These are phyloP conservation scores for Mactra quadrangularis DNA, from an alignment of 1,140 invertebrate species.

Conservation along the genomic window DNA sequence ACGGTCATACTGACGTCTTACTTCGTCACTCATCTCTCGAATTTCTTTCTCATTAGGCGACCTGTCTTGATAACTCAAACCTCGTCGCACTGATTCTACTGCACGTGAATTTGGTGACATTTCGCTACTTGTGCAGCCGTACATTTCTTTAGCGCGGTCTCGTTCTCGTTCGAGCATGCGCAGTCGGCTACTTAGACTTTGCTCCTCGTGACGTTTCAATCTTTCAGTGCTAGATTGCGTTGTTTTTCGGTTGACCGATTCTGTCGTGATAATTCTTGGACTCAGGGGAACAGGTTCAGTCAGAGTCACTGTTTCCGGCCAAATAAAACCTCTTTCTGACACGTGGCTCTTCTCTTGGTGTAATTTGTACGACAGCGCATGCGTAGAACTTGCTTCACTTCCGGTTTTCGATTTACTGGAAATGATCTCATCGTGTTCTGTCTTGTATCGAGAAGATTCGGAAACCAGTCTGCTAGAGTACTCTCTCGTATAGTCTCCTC, in stretches of 20 bases:
- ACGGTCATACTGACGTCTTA: slow-evolving; percentile 16
- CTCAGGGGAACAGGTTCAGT: slow-evolving; percentile 36
- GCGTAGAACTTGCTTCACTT: too few species aligned
- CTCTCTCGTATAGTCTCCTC: slow-evolving; percentile 7
- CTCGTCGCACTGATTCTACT: slow-evolving; percentile 3
- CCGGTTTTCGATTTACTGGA: too few species aligned
- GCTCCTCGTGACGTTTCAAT: neutral
- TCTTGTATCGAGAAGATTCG: neutral
- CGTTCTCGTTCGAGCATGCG: slow-evolving; percentile 17
- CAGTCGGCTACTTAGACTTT: neutral
- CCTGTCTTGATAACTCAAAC: slow-evolving; percentile 33
- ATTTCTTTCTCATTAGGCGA: slow-evolving; percentile 53
- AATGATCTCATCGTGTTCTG: neutral
- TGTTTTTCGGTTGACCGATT: neutral
- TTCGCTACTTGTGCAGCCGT: slow-evolving; percentile 20
- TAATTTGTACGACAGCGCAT: neutral
- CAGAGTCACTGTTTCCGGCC: slow-evolving; percentile 30
- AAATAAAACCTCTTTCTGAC: slow-evolving; percentile 29
- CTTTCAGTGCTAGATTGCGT: neutral
- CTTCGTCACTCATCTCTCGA: slow-evolving; percentile 28
- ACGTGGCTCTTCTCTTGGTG: neutral
- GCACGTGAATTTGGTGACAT: slow-evolving; percentile 27
- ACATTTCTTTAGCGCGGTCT: slow-evolving; percentile 34
- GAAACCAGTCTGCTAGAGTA: neutral
- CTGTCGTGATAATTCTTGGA: slow-evolving; percentile 32